These are phyloP conservation scores for Eretmocerus hayati DNA, from an alignment of 2,888 invertebrate species.

Conservation along the genomic window DNA sequence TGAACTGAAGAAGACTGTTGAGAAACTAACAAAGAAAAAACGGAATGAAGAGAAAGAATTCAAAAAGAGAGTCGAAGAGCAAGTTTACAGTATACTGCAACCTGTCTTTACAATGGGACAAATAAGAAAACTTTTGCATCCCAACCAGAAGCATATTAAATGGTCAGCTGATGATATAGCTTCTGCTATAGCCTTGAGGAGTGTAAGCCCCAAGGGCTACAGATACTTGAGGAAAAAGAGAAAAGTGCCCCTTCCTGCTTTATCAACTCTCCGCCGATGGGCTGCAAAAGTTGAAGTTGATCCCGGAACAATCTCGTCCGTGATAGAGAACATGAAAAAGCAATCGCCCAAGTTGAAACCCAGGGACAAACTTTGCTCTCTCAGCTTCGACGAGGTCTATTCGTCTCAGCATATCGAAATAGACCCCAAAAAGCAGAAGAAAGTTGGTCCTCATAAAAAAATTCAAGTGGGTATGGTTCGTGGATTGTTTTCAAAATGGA, in stretches of 20 bases:
- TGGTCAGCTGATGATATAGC: background rate
- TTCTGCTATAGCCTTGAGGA: constrained; percentile 1
- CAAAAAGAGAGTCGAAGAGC: background rate
- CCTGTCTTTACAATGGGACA: constrained; percentile 1
- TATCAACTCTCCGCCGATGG: background rate
- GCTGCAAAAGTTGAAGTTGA: background rate
- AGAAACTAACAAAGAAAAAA: too few relatives aligned
- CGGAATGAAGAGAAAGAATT: background rate
- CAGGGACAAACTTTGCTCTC: background rate
- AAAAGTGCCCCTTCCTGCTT: background rate
- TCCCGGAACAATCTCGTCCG: background rate
- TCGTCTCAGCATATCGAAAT: background rate
- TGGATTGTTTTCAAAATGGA: constrained; percentile 25
- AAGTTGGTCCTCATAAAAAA: background rate
- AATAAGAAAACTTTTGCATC: background rate
- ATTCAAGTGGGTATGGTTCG: background rate
- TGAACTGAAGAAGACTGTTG: too few relatives aligned
- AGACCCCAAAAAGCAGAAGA: background rate
- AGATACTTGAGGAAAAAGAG: constrained; percentile 1
- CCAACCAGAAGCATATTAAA: background rate
- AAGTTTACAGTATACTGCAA: background rate
- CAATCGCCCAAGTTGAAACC: background rate
- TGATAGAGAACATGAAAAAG: background rate
- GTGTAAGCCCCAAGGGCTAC: background rate
- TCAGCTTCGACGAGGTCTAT: background rate